Evolutionary conservation across 1,140 invertebrate species (phyloP), one percentile per base, ranked within the genome.

Genomic region (Drosophila ohnishii): DNA sequence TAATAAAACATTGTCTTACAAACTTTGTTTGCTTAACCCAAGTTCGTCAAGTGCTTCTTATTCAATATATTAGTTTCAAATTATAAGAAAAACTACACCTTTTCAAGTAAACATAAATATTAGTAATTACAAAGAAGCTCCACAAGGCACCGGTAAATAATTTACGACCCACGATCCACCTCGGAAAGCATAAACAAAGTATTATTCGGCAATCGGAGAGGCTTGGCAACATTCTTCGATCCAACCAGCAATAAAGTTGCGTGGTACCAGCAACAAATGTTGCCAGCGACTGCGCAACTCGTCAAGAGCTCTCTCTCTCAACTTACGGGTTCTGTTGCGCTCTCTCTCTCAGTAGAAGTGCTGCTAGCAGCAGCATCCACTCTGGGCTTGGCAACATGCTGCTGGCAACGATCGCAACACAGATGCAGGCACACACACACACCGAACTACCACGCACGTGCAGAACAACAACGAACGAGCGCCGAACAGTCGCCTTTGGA

Each of bases 401-500:
- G 80, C 78, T 11, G 22, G 44, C 55, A 19, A 44, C 59, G 72
- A 83, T 83, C 72, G 47, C 45, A 70, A 35, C 55, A 67, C 63
- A 45, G 34, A 28, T 25, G 40, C 32, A 34, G 11, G 37, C 22
- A 22, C 53, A n/a, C 44, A 39, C n/a, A 28, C 30, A 57, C 28
- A 40, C 37, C n/a, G 5, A 28, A 28, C 25, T 0, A 28, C 25
- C 25, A 28, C 25, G 25, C 25, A 28, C 25, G 25, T 28, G 25
- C 25, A 28, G 25, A 28, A 28, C 25, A 28, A 6, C 25, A 28
- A 28, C 32, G 34, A 64, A 76, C 65, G 65, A 71, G 61, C 51
- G 80, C 75, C 75, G 45, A 25, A 75, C 86, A 90, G 88, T 90
- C 89, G 88, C 75, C 75, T 89, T 75, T 89, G 75, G 85, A 90